phyloP scores from a whole-genome alignment of 92 coral and sea anemone genomes.

The Plumapathes pennacea region DNA sequence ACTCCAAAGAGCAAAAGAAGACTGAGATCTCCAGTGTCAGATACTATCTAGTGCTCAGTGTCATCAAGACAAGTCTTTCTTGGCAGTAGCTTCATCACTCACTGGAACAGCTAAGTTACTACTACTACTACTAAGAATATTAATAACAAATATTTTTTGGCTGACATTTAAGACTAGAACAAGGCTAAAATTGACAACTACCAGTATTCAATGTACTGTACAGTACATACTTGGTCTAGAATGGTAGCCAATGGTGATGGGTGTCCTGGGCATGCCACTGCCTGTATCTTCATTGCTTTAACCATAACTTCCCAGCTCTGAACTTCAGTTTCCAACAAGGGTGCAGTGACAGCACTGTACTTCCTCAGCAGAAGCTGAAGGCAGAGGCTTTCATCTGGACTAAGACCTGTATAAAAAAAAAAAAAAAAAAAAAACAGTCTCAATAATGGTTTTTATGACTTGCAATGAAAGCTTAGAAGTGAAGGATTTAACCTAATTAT shows the following conservation, averaged over 20 bases:
- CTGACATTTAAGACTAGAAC: too few species aligned
- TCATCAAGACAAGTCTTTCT: conserved; percentile 28
- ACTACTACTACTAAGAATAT: too few species aligned
- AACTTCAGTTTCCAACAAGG: conserved; percentile 59
- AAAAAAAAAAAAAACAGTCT: too few species aligned
- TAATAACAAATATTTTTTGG: too few species aligned
- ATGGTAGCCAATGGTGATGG: conserved; percentile 47
- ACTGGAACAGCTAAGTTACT: conserved; percentile 32
- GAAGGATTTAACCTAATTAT: neutral
- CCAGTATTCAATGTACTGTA: too few species aligned
- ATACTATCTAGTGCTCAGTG: conserved; percentile 76
- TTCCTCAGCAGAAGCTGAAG: conserved; percentile 54
- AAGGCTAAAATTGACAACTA: too few species aligned
- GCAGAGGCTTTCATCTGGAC: conserved; percentile 53
- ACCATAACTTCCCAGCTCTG: conserved; percentile 42
- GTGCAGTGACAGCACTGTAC: conserved; percentile 64
- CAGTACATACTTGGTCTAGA: conserved; percentile 74
- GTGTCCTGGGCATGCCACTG: conserved; percentile 53
- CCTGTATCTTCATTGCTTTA: conserved; percentile 31
- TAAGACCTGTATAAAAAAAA: conserved; percentile 29
- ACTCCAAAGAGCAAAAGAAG: too few species aligned
- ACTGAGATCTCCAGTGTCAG: conserved; percentile 92
- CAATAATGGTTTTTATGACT: conserved; percentile 33
- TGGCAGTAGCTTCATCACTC: conserved; percentile 52
- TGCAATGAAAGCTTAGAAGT: neutral